Evolutionary conservation across 2,113 vertebrate genomes (phyloP).

Genomic region (Anoplopoma fimbria): DNA sequence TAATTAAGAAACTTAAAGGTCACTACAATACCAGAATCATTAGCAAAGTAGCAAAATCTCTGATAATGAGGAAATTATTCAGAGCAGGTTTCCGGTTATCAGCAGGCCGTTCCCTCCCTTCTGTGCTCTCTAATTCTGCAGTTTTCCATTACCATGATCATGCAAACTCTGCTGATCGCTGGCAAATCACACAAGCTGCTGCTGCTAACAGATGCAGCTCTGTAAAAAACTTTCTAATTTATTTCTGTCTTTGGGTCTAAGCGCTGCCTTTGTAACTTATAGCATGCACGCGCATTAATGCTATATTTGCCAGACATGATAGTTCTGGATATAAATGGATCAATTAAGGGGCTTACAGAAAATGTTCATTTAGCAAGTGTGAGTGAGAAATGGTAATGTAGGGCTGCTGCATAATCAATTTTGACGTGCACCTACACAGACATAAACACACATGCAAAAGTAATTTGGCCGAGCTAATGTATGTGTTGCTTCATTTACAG

Average conservation of each 20-base stretch:
- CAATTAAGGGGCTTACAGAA: conserved; percentile 63
- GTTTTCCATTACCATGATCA: conserved; percentile 20
- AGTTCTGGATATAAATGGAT: conserved; percentile 68
- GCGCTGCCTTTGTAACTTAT: conserved; percentile 43
- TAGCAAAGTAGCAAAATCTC: background rate
- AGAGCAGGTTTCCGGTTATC: conserved; percentile 21
- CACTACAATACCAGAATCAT: background rate
- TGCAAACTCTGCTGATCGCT: conserved; percentile 17
- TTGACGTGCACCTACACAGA: background rate
- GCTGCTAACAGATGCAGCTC: conserved; percentile 27
- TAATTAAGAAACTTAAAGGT: conserved; percentile 14
- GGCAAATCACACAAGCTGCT: conserved; percentile 42
- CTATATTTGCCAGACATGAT: conserved; percentile 44
- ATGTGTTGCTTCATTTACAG: conserved; percentile 46
- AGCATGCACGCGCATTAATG: conserved; percentile 45
- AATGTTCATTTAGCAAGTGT: conserved; percentile 36
- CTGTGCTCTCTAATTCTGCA: conserved; percentile 8
- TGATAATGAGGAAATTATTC: conserved; percentile 45
- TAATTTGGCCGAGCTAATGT: conserved; percentile 55
- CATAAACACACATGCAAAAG: background rate
- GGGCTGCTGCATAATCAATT: conserved; percentile 5
- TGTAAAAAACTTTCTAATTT: conserved; percentile 19
- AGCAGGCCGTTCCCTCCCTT: conserved; percentile 11
- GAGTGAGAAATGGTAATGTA: conserved; percentile 40
- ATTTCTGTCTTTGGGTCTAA: conserved; percentile 8